Percentiles rank a stretch among this genome's conserved stretches.
phyloP scores from a whole-genome alignment of 2,113 vertebrate genomes.

The Cheirogaleus medius region DNA sequence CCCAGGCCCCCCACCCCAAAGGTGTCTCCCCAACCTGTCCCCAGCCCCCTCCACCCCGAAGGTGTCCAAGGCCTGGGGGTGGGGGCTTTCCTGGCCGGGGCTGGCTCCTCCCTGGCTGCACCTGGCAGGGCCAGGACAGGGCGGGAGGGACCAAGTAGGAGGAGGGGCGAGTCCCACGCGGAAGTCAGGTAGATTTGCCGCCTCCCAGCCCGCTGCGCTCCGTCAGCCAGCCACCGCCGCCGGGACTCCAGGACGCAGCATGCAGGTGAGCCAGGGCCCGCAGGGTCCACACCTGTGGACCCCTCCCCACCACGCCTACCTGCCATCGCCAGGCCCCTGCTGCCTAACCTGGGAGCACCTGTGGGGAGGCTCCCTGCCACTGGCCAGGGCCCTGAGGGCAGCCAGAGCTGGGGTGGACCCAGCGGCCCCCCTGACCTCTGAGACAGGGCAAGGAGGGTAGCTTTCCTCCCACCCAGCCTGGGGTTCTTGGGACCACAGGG shows the following conservation, averaged over 20 bases:
- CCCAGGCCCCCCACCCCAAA: no score
- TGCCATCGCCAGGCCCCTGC: rapidly evolving
- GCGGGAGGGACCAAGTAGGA: not conserved
- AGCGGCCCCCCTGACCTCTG: not conserved
- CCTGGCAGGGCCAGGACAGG: not conserved
- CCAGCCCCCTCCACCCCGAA: not conserved
- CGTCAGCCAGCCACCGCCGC: rapidly evolving
- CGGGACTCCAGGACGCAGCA: not conserved
- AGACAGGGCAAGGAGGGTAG: not conserved
- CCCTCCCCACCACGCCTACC: rapidly evolving
- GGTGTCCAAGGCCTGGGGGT: not conserved
- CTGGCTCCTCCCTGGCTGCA: not conserved
- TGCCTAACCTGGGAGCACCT: not conserved
- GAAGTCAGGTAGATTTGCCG: conserved; percentile 69
- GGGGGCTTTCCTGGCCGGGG: not conserved
- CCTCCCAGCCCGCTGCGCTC: not conserved
- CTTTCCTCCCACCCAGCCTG: not conserved
- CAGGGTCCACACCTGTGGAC: rapidly evolving
- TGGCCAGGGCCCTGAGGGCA: not conserved
- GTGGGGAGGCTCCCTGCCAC: not conserved
- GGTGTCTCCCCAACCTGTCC: not conserved
- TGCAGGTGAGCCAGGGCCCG: conserved; percentile 78
- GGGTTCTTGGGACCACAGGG: not conserved
- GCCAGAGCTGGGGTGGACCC: rapidly evolving
- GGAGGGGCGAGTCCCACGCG: conserved; percentile 41